Percentiles rank a stretch among this genome's conserved stretches.
phyloP scores from a whole-genome alignment of 2,113 vertebrate genomes.

The Egretta garzetta region DNA sequence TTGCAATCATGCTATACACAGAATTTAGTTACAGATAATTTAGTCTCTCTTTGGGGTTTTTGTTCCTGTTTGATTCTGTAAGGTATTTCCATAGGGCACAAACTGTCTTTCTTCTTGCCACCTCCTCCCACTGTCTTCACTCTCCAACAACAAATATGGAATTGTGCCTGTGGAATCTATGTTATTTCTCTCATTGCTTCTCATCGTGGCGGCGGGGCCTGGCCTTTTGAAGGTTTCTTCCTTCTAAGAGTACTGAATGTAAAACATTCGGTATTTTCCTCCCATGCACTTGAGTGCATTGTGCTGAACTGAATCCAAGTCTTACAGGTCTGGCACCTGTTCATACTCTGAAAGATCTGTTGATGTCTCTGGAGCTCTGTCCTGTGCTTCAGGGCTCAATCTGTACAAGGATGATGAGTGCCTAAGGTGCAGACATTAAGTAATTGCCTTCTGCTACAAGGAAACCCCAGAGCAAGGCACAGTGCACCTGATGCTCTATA shows the following conservation, averaged over 20 bases:
- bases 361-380: not conserved
- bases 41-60: not conserved
- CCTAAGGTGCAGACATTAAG: constrained; percentile 46
- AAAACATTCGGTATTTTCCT: not conserved
- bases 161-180: not conserved
- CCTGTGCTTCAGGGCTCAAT: not conserved
- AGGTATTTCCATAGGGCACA: not conserved
- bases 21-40: not conserved
- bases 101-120: not conserved
- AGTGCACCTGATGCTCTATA: constrained; percentile 16
- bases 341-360: not conserved
- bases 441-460: constrained; percentile 41
- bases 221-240: not conserved
- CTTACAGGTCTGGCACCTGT: not conserved
- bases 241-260: not conserved
- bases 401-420: not conserved
- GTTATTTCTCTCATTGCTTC: not conserved
- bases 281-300: not conserved
- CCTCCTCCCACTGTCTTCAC: not conserved
- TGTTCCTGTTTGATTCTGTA: not conserved
- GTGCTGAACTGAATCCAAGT: not conserved
- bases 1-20: not conserved
- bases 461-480: constrained; percentile 42
- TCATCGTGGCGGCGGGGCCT: not conserved
- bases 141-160: not conserved